Conservation (phyloP, 2,797 vertebrate species). For the Apogon hyalosoma region DNA sequence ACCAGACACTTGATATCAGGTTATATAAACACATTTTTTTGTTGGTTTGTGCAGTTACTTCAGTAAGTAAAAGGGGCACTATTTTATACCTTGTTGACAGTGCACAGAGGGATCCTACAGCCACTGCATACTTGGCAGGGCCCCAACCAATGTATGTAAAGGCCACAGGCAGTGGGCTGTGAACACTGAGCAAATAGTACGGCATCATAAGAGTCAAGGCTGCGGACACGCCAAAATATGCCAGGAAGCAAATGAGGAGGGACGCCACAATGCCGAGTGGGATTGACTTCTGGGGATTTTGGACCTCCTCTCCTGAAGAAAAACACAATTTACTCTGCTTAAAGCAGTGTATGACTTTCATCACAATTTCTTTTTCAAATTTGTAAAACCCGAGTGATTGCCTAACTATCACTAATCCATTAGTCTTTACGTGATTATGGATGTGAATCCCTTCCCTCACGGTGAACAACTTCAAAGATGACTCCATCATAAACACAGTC, state of each 20-base stretch:
- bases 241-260: constrained; percentile 90
- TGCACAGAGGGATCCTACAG: constrained; percentile 90
- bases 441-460: too few relatives aligned
- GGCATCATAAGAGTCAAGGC: constrained; percentile 92
- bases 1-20: background rate
- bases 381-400: too few relatives aligned
- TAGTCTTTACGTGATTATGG: too few relatives aligned
- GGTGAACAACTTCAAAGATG: too few relatives aligned
- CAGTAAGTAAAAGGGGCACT: background rate
- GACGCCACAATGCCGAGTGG: constrained; percentile 87
- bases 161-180: constrained; percentile 87
- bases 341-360: too few relatives aligned
- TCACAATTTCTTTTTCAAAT: too few relatives aligned
- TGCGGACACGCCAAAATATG: constrained; percentile 89
- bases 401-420: too few relatives aligned
- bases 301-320: constrained; percentile 88
- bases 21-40: background rate
- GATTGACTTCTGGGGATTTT: constrained; percentile 89
- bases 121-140: constrained; percentile 85
- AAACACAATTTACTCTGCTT: background rate
- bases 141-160: constrained; percentile 89
- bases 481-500: too few relatives aligned
- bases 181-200: constrained; percentile 85
- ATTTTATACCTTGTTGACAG: constrained; percentile 87
- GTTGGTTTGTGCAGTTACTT: background rate